Conservation (phyloP, 2,797 vertebrate genomes). For the Poecilia picta region DNA sequence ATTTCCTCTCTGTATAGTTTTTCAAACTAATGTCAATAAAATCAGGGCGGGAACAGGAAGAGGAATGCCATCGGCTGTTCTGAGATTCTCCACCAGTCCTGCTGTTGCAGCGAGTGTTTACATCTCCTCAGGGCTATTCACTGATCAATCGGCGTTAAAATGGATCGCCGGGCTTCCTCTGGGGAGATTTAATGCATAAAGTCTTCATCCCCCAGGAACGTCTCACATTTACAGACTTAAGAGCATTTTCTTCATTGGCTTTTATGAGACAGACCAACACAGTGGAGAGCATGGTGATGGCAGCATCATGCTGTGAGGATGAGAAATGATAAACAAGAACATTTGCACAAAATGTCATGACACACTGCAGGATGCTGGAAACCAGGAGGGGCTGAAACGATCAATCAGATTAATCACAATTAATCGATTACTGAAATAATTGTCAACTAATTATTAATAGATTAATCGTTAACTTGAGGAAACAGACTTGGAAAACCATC, state of each 20-base stretch:
- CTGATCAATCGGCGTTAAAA: constrained; percentile 73
- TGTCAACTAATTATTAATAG: too few relatives aligned
- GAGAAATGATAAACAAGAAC: neutral
- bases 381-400: neutral
- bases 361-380: neutral
- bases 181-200: constrained; percentile 57
- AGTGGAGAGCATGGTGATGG: neutral
- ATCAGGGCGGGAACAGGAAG: constrained; percentile 33
- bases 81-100: constrained; percentile 52
- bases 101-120: constrained; percentile 40
- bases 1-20: constrained; percentile 64
- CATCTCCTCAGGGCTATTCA: constrained; percentile 59
- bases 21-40: constrained; percentile 71
- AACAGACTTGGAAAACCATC: too few relatives aligned
- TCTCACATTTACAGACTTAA: neutral
- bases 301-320: neutral
- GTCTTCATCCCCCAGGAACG: neutral
- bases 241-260: neutral
- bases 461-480: too few relatives aligned
- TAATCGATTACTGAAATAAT: too few relatives aligned
- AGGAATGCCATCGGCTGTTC: constrained; percentile 54
- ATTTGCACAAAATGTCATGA: neutral
- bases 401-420: too few relatives aligned
- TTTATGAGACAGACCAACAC: neutral
- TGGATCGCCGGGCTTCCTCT: constrained; percentile 67